Percentiles rank a stretch among this genome's conserved stretches.
phyloP scores from a whole-genome alignment of 2,888 invertebrate species.

The Dasypolia templi region DNA sequence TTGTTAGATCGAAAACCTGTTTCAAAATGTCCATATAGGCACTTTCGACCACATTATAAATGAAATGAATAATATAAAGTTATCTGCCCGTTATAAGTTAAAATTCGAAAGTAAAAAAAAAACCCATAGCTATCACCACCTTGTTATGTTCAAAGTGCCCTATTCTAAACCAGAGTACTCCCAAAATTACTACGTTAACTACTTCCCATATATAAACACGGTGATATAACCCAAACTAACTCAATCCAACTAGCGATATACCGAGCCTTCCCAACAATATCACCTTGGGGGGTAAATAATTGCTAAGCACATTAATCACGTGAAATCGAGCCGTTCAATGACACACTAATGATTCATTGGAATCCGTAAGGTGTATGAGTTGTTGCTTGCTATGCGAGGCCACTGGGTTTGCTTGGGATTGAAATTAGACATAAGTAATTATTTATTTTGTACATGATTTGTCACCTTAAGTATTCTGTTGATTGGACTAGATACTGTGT shows the following conservation, averaged over 20 bases:
- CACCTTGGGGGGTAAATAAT: slow-evolving; percentile 72
- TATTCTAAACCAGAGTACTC: not conserved
- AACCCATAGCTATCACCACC: no score
- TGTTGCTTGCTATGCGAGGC: slow-evolving; percentile 16
- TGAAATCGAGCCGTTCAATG: slow-evolving; percentile 71
- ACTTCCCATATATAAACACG: not conserved
- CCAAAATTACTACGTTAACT: slow-evolving; percentile 9
- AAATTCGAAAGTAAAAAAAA: no score
- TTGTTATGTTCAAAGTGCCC: no score
- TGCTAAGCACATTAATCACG: slow-evolving; percentile 75
- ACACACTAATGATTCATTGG: slow-evolving; percentile 76
- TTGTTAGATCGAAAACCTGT: not conserved
- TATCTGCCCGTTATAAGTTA: not conserved
- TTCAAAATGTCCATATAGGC: not conserved
- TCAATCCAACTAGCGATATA: slow-evolving; percentile 47
- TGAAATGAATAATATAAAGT: not conserved
- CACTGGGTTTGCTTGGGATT: slow-evolving; percentile 21
- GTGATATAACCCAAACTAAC: slow-evolving; percentile 30
- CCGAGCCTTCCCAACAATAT: slow-evolving; percentile 45
- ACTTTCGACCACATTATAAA: not conserved
- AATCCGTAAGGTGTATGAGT: slow-evolving; percentile 48
- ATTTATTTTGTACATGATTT: not conserved
- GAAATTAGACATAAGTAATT: not conserved
- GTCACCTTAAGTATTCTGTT: not conserved
- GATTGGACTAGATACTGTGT: not conserved